Evolutionary conservation across 2,797 vertebrate genomes (phyloP).

Genomic region (Crenuchus spilurus): DNA sequence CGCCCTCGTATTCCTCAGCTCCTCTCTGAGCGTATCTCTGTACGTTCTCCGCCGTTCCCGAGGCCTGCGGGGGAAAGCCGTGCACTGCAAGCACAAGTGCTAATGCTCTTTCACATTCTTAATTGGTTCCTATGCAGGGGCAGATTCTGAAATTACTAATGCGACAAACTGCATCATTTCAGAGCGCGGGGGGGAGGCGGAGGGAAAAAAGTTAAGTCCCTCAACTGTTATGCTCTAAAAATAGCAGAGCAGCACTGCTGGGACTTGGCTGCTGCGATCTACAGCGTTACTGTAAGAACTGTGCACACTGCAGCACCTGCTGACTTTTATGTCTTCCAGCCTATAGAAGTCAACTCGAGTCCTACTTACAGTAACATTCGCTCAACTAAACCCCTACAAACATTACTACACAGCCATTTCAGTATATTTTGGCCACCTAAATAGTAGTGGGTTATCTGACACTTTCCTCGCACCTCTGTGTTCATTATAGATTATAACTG

Average conservation of each 20-base stretch:
- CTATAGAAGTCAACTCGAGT: background rate
- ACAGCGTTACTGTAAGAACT: constrained; percentile 54
- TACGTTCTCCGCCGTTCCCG: background rate
- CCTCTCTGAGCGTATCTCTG: background rate
- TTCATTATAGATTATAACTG: too few relatives aligned
- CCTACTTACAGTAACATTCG: too few relatives aligned
- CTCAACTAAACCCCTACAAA: too few relatives aligned
- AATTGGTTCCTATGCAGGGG: constrained; percentile 63
- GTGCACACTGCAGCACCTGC: constrained; percentile 43
- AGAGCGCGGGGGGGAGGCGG: background rate
- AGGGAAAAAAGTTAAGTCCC: constrained; percentile 59
- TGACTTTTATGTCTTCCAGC: background rate
- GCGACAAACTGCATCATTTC: constrained; percentile 51
- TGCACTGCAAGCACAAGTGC: constrained; percentile 28
- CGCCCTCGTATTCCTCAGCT: constrained; percentile 46
- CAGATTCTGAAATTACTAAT: constrained; percentile 54
- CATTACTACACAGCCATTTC: too few relatives aligned
- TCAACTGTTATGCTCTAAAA: constrained; percentile 61
- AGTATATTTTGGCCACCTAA: too few relatives aligned
- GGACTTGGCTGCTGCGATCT: constrained; percentile 59
- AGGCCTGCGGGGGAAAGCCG: constrained; percentile 43
- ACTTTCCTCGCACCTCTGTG: too few relatives aligned
- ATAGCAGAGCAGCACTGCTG: constrained; percentile 61
- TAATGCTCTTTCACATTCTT: constrained; percentile 52
- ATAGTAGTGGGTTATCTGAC: too few relatives aligned